A percentile compares a stretch with the other conserved stretches of the same genome.
These are phyloP conservation scores for Ganaspis brasiliensis DNA, from an alignment of 2,888 invertebrate genomes.

Conservation along the genomic window DNA sequence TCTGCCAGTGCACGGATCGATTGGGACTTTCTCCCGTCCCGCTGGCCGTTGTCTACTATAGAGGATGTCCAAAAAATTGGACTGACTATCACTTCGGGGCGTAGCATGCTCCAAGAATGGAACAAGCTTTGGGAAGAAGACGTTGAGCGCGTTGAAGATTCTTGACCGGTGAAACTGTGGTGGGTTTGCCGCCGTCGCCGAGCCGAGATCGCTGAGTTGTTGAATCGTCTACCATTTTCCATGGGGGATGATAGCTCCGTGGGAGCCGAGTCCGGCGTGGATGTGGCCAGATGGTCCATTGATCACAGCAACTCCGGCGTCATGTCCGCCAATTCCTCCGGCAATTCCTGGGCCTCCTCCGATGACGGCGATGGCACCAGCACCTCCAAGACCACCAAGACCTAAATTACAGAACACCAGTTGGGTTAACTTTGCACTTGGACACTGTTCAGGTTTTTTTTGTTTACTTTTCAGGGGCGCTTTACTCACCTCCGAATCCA, in stretches of 20 bases:
- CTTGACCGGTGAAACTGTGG: slow-evolving; percentile 79
- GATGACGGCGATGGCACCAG: slow-evolving; percentile 79
- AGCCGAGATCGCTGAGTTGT: slow-evolving; percentile 80
- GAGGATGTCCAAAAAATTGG: slow-evolving; percentile 59
- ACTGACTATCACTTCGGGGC: slow-evolving; percentile 65
- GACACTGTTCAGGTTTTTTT: not conserved
- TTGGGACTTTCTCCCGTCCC: slow-evolving; percentile 47
- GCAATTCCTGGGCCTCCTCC: slow-evolving; percentile 77
- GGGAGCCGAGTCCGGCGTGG: slow-evolving; percentile 80
- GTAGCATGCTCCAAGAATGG: slow-evolving; percentile 72
- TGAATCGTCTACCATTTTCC: slow-evolving; percentile 79
- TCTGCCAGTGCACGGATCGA: slow-evolving; percentile 51
- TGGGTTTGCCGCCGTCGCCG: slow-evolving; percentile 80
- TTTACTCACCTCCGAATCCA: slow-evolving; percentile 63
- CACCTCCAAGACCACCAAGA: slow-evolving; percentile 60
- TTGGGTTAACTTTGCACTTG: no score
- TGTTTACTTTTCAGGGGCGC: not conserved
- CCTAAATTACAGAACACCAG: slow-evolving; percentile 52
- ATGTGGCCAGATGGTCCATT: slow-evolving; percentile 80
- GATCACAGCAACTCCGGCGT: slow-evolving; percentile 80
- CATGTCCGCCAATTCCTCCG: slow-evolving; percentile 79
- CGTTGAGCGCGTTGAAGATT: slow-evolving; percentile 78
- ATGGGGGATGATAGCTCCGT: slow-evolving; percentile 80
- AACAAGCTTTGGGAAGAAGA: slow-evolving; percentile 75
- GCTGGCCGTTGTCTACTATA: slow-evolving; percentile 55